Conservation (phyloP, 1,140 invertebrate species). For the Pteromalus puparum region DNA sequence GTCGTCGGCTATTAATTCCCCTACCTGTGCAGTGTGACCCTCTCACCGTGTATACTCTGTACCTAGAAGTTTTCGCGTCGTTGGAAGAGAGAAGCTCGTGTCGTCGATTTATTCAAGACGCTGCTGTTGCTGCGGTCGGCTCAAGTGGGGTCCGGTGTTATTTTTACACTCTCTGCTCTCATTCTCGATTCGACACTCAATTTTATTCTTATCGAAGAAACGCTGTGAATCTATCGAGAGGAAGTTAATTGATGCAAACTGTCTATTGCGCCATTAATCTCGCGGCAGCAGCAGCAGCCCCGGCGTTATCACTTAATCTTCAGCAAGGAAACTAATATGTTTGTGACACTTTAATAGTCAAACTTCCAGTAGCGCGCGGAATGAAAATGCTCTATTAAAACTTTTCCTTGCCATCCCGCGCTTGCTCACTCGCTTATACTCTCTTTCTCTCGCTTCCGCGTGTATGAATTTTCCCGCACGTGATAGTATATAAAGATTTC, state of each 20-base stretch:
- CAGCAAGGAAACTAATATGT: slow-evolving; percentile 39
- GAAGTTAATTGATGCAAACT: not conserved
- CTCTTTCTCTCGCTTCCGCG: not conserved
- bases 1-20: slow-evolving; percentile 71
- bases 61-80: slow-evolving; percentile 17
- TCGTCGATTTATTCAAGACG: not conserved
- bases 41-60: not conserved
- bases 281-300: not conserved
- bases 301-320: slow-evolving; percentile 37
- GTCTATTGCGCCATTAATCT: slow-evolving; percentile 15
- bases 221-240: not conserved
- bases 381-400: slow-evolving; percentile 41
- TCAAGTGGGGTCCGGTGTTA: not conserved
- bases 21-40: slow-evolving; percentile 41
- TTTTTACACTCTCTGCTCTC: not conserved
- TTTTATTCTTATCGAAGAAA: too few species aligned
- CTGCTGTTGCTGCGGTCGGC: too few species aligned
- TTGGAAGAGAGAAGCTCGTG: not conserved
- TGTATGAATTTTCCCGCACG: slow-evolving; percentile 33
- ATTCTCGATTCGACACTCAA: too few species aligned
- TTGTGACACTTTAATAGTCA: slow-evolving; percentile 42
- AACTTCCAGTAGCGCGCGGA: slow-evolving; percentile 9
- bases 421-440: not conserved
- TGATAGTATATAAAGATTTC: slow-evolving; percentile 39
- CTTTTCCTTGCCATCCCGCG: not conserved